Conservation (phyloP, 2,113 vertebrate genomes). For the Corvus hawaiiensis region DNA sequence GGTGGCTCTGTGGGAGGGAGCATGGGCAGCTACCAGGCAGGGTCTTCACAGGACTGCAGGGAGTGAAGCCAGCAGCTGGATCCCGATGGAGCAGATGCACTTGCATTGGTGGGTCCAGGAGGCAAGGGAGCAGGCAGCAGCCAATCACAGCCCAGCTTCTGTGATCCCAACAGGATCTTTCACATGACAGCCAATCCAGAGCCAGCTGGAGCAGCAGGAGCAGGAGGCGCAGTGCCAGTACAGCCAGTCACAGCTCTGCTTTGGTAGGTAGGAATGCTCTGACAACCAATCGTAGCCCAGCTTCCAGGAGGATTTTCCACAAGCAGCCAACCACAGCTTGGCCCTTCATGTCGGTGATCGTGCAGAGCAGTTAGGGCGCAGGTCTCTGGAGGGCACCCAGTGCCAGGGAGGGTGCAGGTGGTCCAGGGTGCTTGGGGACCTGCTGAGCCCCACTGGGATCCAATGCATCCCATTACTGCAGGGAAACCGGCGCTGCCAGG, state of each 20-base stretch:
- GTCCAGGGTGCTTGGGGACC: neutral
- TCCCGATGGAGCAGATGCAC: neutral
- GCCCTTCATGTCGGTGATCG: neutral
- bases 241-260: slow-evolving; percentile 16
- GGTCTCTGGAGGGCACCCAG: neutral
- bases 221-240: neutral
- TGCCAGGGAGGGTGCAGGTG: neutral
- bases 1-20: neutral
- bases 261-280: neutral
- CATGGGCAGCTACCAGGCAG: neutral
- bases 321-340: neutral
- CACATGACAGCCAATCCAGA: neutral
- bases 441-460: neutral
- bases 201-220: neutral
- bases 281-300: neutral
- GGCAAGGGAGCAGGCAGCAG: neutral
- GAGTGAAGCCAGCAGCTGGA: neutral
- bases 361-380: neutral
- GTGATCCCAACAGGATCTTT: neutral
- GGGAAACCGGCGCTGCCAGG: neutral
- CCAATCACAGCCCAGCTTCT: neutral
- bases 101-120: neutral
- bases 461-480: neutral
- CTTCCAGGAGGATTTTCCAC: neutral
- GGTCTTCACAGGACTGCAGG: neutral